phyloP scores from a whole-genome alignment of 2,113 vertebrate species.

The Oreocharis arfaki region DNA sequence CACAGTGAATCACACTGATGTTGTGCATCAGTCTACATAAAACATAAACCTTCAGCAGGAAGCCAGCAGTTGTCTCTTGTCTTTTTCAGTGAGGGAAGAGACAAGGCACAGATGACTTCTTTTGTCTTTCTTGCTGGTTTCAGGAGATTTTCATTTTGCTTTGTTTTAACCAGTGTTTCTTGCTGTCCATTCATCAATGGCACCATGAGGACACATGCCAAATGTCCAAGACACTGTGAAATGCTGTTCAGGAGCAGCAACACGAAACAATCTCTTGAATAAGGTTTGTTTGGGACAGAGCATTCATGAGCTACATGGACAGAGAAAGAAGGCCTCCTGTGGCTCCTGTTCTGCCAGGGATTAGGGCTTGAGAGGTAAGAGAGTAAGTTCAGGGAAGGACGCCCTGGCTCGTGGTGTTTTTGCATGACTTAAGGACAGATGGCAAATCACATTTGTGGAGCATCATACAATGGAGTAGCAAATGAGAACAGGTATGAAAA shows the following conservation, averaged over 20 bases:
- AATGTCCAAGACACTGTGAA: neutral
- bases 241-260: neutral
- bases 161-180: neutral
- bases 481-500: neutral
- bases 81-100: neutral
- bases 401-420: neutral
- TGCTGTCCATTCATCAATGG: neutral
- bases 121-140: neutral
- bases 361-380: neutral
- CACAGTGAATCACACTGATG: neutral
- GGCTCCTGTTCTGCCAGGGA: neutral
- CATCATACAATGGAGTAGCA: neutral
- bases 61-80: neutral
- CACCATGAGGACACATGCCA: neutral
- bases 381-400: neutral
- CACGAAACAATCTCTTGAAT: neutral
- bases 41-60: neutral
- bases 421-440: neutral
- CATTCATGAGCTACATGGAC: neutral
- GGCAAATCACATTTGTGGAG: neutral
- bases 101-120: neutral
- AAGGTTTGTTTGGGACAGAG: neutral
- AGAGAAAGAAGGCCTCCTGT: neutral
- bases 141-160: neutral
- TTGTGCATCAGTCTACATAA: neutral